Evolutionary conservation across 2,888 invertebrate genomes (phyloP).

Genomic region (Bugulina stolonifera): DNA sequence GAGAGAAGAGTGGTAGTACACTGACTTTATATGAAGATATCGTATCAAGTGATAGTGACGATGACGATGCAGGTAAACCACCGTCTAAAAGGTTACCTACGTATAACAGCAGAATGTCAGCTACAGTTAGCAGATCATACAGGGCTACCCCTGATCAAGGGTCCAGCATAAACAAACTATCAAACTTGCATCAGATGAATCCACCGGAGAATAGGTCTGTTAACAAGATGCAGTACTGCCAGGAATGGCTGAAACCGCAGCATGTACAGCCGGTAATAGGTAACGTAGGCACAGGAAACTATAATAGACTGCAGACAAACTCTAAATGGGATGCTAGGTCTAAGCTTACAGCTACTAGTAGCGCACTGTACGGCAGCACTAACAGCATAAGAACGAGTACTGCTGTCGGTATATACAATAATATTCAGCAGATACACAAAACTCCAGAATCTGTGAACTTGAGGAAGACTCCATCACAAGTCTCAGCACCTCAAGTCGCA

Average conservation of each 20-base stretch:
- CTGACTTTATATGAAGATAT: conserved; percentile 22
- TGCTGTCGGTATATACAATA: too few species aligned
- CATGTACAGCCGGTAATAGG: neutral
- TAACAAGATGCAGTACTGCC: conserved; percentile 12
- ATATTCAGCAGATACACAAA: too few species aligned
- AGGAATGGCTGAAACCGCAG: conserved; percentile 16
- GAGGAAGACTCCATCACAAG: too few species aligned
- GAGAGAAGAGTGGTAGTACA: conserved; percentile 25
- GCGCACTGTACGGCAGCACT: too few species aligned
- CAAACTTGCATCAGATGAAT: neutral
- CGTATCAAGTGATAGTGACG: conserved; percentile 16
- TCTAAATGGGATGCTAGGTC: conserved; percentile 19
- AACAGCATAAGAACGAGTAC: too few species aligned
- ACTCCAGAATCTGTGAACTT: too few species aligned
- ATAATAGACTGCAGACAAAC: conserved; percentile 6
- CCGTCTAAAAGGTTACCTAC: neutral
- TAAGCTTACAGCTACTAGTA: neutral
- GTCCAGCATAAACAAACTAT: neutral
- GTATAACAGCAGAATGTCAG: neutral
- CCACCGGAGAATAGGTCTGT: neutral
- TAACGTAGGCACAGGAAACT: conserved; percentile 11
- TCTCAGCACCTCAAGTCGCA: too few species aligned
- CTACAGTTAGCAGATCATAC: neutral
- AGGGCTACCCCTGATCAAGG: neutral
- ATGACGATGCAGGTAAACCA: neutral